Evolutionary conservation across 37 sponge, comb jelly and placozoan species (phyloP), one percentile per base, ranked within the genome.

Genomic region (Petrosia ficiformis): DNA sequence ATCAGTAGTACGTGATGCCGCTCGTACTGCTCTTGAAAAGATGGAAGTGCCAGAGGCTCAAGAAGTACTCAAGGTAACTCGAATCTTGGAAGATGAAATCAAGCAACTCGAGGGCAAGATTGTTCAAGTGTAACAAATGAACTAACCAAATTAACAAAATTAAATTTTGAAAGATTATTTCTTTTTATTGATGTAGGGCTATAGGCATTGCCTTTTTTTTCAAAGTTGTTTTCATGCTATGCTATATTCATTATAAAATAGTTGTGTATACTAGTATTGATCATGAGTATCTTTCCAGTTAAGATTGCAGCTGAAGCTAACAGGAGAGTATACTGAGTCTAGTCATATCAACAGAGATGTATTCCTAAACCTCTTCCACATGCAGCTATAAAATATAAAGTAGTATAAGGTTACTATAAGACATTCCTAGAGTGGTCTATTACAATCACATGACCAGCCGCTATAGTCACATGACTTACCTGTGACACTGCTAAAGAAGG

Each of bases 1-100:
- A 39, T 92, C 93, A 57, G 84, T 89, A 38, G 99, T 97, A 26
- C 68, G 99, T 22, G 88, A 77, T 40, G 99, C 99, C 34, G 99
- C 99, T 19, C 73, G 86, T 10, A 91, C 83, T 30, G 99, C 99
- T 42, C 85, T 97, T 63, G 80, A 87, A 57, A 81, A 85, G 41
- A 97, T 97, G 59, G 87, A 82, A 10, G 87, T 86, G 29, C 80
- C 80, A 0, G 90, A 94, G 68, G 99, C 99, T 4, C 75, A 86
- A 48, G 72, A 89, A 73, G 93, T 86, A 25, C 83, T 91, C 25
- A 37, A 69, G 54, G 87, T 91, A 52, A 90, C 90, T 0, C 78
- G 84, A 60, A 70, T 90, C 2, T 29, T 90, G 72, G 83, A 90
- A 48, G 85, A 90, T 2, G 90, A 90, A 76, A 90, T 90, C 42